Percentiles rank a stretch among this genome's conserved stretches.
These are phyloP conservation scores for Brachionichthys hirsutus DNA, from an alignment of 2,113 vertebrate species.

Conservation along the genomic window DNA sequence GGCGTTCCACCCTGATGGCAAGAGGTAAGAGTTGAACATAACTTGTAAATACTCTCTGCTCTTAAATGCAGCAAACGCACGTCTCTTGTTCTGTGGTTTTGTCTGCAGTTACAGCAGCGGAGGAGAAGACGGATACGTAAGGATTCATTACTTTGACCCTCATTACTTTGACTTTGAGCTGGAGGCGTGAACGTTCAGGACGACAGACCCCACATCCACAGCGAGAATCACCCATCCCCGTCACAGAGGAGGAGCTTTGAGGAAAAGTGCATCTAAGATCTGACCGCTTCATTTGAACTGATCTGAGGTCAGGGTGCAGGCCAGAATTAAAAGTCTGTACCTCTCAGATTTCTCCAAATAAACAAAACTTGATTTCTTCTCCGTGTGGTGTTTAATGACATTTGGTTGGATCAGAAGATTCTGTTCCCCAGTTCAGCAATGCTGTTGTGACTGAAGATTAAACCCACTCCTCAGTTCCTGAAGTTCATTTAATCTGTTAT, in stretches of 20 bases:
- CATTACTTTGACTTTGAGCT: conserved; percentile 99
- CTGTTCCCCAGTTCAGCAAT: too few species aligned
- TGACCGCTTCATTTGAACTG: background rate
- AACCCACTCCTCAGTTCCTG: conserved; percentile 6
- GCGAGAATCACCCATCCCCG: background rate
- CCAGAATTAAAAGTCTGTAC: background rate
- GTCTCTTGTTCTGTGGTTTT: too few species aligned
- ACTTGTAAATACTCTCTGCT: too few species aligned
- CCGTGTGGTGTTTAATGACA: too few species aligned
- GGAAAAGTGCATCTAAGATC: background rate
- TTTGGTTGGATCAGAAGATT: too few species aligned
- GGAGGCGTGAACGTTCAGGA: conserved; percentile 79
- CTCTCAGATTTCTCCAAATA: conserved; percentile 13
- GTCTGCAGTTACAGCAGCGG: conserved; percentile 92
- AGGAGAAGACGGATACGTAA: conserved; percentile 93
- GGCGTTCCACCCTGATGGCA: conserved; percentile 95
- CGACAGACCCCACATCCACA: background rate
- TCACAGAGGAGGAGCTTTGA: background rate
- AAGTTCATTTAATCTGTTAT: conserved; percentile 48
- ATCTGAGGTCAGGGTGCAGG: conserved; percentile 1
- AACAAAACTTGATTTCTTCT: background rate
- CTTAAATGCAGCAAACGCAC: background rate
- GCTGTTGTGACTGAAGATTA: conserved; percentile 15
- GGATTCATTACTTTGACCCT: conserved; percentile 96
- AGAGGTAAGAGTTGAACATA: conserved; percentile 79